Evolutionary conservation across 2,888 invertebrate species (phyloP), one percentile per base, ranked within the genome.

Genomic region (Trissonchulus sp.): DNA sequence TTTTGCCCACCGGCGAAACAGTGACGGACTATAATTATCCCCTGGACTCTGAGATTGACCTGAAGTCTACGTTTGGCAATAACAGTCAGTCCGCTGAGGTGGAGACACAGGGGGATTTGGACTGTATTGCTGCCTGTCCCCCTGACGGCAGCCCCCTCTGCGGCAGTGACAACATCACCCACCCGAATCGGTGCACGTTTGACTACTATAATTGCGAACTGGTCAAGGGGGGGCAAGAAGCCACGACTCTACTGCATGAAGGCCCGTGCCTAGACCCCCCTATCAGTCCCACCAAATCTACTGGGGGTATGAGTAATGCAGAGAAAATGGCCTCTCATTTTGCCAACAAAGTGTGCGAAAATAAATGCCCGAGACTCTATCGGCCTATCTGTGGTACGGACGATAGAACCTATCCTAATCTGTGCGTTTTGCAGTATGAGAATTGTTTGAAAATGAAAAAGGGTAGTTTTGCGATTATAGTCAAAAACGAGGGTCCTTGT

Each of bases 101-200:
- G 8, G 48, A 15, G 8, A 8, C 8, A 8, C 8, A 8, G 48
- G 48, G 8, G 48, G 48, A 48, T 48, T 8, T 15, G 48, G 48
- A 48, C 23, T 48, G 48, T 23, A 8, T 15, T 8, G 48, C 48
- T 8, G 48, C 48, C 48, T 69, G 68, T 23, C 33, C 8, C 23
- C 63, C 68, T 72, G 30, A 33, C n/a, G 23, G 34, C 23, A 68
- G 30, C 28, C 71, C 71, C 23, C n/a, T 69, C n/a, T 69, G 71
- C 37, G 71, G 34, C 36, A 33, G 33, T n/a, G 37, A 69, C 34
- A 8, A 35, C n/a, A 37, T 36, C 37, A 69, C 71, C n/a, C 71
- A 69, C 34, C 33, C 71, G 23, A 69, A 69, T 34, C 71, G 35
- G 2, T 69, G 71, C 71, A 69, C 34, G 71, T 69, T 69, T 37